phyloP scores from a whole-genome alignment of 2,888 invertebrate genomes.

The Plebejus melissa region DNA sequence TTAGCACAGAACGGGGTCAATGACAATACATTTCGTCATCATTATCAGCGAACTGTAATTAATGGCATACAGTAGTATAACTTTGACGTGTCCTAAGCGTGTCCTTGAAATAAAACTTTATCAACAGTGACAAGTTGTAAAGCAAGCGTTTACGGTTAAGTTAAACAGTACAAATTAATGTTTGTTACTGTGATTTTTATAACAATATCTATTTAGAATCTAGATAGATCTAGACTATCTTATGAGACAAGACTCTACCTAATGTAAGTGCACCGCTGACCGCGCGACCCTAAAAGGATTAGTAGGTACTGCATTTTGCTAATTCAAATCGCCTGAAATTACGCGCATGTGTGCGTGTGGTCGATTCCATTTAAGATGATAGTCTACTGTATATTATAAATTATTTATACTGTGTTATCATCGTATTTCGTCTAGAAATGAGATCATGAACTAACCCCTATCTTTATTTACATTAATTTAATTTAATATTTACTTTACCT shows the following conservation, averaged over 20 bases:
- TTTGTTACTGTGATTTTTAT: too few relatives aligned
- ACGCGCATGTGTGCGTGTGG: too few relatives aligned
- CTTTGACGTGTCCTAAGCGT: neutral
- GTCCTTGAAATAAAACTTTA: neutral
- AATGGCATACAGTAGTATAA: neutral
- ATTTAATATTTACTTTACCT: neutral
- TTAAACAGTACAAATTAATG: too few relatives aligned
- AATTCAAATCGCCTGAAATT: too few relatives aligned
- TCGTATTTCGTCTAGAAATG: conserved; percentile 1
- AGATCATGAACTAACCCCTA: conserved; percentile 18
- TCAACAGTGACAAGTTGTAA: too few relatives aligned
- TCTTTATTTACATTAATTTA: neutral
- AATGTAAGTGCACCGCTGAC: too few relatives aligned
- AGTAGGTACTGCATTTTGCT: too few relatives aligned
- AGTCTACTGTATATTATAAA: neutral
- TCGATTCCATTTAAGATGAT: neutral
- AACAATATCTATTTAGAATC: too few relatives aligned
- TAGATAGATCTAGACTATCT: too few relatives aligned
- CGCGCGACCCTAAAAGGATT: too few relatives aligned
- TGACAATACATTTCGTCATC: conserved; percentile 24
- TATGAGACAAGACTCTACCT: too few relatives aligned
- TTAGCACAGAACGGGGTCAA: conserved; percentile 18
- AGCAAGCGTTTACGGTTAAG: too few relatives aligned
- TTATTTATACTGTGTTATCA: neutral
- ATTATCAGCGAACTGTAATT: neutral